Base-by-base conservation (phyloP, 2,888 invertebrate species). In the Molorchus minor region DNA sequence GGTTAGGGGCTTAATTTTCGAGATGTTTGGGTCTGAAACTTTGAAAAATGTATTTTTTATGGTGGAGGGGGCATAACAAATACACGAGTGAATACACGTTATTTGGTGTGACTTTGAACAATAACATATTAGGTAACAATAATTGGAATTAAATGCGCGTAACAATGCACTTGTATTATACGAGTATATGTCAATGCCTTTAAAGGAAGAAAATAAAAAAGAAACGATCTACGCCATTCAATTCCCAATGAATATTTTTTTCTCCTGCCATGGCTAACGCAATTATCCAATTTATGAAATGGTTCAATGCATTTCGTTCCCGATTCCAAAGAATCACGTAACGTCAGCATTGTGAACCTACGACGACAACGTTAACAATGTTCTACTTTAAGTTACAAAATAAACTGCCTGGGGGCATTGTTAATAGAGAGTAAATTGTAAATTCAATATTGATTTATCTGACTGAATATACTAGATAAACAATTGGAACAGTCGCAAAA, bases 401-500 rank as follows among this genome's bases (percentile, higher is more conserved):
- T 56, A 56, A 46, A 44, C 54, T 1, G 56, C 64, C 56, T 7
- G 44, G 1, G 19, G 64, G 56, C 61, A 58, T 43, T 56, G 52
- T 58, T 64, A 64, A 61, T 61, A 61, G 55, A 54, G 61, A 58
- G 61, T 59, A 59, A 58, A 59, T 59, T 61, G 59, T 59, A 56
- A 43, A 64, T 64, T 58, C 61, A 51, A 43, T 59, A 64, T 61
- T 61, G 61, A 64, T 64, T 64, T 64, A 64, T 64, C 61, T 58
- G 46, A 56, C 46, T 54, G 61, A 59, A 64, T 61, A 59, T 51
- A 43, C 43, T 56, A 62, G 64, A 68, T 64, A 66, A 62, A 66
- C 68, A 68, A 68, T 62, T 64, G 65, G 64, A 62, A 66, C 65
- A 62, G 59, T 66, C 57, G 66, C 64, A 51, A 64, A 63, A 65